These are phyloP conservation scores for Coelopa pilipes DNA, from an alignment of 2,888 invertebrate species.

Conservation along the genomic window DNA sequence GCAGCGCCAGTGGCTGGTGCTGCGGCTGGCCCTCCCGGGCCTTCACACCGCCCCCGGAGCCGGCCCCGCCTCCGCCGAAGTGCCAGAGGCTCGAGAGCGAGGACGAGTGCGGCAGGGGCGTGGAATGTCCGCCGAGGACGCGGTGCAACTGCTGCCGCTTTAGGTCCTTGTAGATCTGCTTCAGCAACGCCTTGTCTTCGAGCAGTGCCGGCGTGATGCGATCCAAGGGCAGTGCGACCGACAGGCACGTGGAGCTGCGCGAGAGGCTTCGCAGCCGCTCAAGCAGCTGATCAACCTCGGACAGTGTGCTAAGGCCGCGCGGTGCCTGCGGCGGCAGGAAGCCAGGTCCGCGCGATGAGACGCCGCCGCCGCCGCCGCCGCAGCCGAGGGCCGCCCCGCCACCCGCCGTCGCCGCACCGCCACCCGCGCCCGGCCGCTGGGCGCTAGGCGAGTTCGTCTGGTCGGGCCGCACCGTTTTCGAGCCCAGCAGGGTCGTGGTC, in stretches of 20 bases:
- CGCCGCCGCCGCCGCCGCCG: slow-evolving; percentile 20
- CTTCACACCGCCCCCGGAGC: slow-evolving; percentile 27
- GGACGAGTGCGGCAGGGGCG: slow-evolving; percentile 50
- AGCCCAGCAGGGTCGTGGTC: slow-evolving; percentile 56
- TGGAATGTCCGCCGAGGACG: slow-evolving; percentile 56
- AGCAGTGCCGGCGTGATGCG: slow-evolving; percentile 78
- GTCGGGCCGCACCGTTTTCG: slow-evolving; percentile 60
- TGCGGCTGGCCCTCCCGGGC: background rate
- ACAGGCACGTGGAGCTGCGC: slow-evolving; percentile 43
- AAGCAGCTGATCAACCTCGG: slow-evolving; percentile 51
- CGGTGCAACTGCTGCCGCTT: slow-evolving; percentile 64
- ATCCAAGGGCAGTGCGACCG: slow-evolving; percentile 67
- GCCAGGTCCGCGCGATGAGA: slow-evolving; percentile 44
- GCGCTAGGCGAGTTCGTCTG: slow-evolving; percentile 61
- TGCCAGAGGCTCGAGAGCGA: slow-evolving; percentile 53
- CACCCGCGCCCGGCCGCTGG: slow-evolving; percentile 50
- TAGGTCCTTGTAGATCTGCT: slow-evolving; percentile 64
- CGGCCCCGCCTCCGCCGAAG: slow-evolving; percentile 44
- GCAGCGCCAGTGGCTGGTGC: background rate
- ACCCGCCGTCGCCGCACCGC: background rate
- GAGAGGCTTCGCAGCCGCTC: slow-evolving; percentile 51
- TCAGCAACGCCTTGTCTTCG: slow-evolving; percentile 78
- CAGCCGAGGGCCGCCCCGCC: slow-evolving; percentile 19
- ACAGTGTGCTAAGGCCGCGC: slow-evolving; percentile 43
- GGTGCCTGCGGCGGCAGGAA: slow-evolving; percentile 44